phyloP scores from a whole-genome alignment of 2,888 invertebrate species.

The Diarsia rubi region DNA sequence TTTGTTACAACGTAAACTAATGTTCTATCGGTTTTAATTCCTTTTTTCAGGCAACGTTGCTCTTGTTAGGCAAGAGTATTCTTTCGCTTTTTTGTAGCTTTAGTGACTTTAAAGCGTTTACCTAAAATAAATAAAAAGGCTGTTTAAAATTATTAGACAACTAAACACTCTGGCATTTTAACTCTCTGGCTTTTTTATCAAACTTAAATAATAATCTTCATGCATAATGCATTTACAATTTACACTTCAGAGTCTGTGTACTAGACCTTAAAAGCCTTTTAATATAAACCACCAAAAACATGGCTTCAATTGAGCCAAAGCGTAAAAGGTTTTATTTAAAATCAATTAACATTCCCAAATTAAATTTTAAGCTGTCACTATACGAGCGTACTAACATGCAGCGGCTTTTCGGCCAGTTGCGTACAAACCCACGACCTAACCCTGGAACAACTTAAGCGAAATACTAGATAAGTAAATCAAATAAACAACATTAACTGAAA shows the following conservation, averaged over 20 bases:
- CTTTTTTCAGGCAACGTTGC: slow-evolving; percentile 21
- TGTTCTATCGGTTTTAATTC: slow-evolving; percentile 49
- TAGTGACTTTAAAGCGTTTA: background rate
- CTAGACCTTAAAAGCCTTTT: background rate
- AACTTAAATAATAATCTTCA: too few species aligned
- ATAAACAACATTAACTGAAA: background rate
- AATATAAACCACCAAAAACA: background rate
- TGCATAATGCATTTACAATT: background rate
- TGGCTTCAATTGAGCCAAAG: background rate
- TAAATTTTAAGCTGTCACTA: slow-evolving; percentile 10
- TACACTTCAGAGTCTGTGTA: background rate
- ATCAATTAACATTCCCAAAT: slow-evolving; percentile 9
- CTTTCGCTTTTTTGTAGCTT: background rate
- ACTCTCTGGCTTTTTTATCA: background rate
- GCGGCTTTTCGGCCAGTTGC: background rate
- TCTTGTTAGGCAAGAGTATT: background rate
- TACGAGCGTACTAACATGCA: background rate
- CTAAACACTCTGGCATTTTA: background rate
- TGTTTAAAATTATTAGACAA: background rate
- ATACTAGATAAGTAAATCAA: background rate
- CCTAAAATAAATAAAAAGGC: background rate
- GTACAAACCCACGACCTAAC: slow-evolving; percentile 13
- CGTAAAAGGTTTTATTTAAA: background rate
- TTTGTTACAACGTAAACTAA: slow-evolving; percentile 62
- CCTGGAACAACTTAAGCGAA: background rate